Evolutionary conservation across 2,113 vertebrate genomes (phyloP).

Genomic region (Pithys albifrons): DNA sequence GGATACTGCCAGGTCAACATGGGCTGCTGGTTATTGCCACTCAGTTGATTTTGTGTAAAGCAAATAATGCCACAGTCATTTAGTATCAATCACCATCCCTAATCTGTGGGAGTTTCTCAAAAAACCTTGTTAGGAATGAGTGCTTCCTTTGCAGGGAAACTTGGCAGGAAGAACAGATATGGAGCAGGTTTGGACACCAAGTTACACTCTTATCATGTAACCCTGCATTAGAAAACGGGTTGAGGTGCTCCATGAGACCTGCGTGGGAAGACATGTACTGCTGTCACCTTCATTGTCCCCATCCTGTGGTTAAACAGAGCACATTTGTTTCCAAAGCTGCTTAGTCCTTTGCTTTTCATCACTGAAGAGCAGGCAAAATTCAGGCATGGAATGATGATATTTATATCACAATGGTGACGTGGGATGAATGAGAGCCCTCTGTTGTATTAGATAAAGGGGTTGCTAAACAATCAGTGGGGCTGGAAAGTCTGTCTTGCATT

Average conservation of each 20-base stretch:
- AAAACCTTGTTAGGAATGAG: neutral
- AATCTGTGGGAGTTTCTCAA: neutral
- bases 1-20: too few species aligned
- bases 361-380: neutral
- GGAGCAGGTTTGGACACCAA: neutral
- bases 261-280: neutral
- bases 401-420: fast-evolving
- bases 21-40: neutral
- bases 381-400: neutral
- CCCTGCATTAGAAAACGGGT: fast-evolving
- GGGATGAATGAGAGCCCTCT: neutral
- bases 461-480: neutral
- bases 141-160: neutral
- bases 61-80: neutral
- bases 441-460: neutral
- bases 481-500: neutral
- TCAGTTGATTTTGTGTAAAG: neutral
- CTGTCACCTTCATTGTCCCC: neutral
- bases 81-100: neutral
- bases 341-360: neutral
- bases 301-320: neutral
- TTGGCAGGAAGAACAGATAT: neutral
- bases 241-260: neutral
- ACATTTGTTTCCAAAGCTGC: neutral
- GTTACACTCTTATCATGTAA: neutral